Evolutionary conservation across 2,888 invertebrate genomes (phyloP), one percentile per base, ranked within the genome.

Genomic region (Leptodirus hochenwartii): DNA sequence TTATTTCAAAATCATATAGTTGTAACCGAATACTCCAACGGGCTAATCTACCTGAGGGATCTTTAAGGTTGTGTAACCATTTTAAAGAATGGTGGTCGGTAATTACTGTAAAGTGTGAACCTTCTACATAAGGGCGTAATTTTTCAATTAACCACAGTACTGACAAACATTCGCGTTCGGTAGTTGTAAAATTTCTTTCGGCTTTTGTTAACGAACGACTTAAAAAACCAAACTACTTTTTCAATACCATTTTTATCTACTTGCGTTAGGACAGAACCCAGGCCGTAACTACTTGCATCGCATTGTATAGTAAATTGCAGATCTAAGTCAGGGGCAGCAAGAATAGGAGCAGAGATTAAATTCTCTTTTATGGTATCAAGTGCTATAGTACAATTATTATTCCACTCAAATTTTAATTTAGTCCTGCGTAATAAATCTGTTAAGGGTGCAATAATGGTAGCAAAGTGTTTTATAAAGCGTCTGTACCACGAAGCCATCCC

Each of bases 401-500:
- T 35, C 43, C 44, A 45, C 15, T 43, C 30, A 6, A 26, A 28
- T 27, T 43, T 45, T 13, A 29, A 33, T 26, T 30, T 34, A 3
- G 39, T 41, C 31, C 38, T 41, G n/a, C n/a, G n/a, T 5, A 40
- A 16, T 5, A 41, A 34, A 14, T 37, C 37, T 16, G 33, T 41
- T 10, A 45, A 31, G n/a, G 44, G 44, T 9, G 43, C 38, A 3
- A 40, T 22, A 3, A 44, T n/a, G 2, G 36, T 34, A 3, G 44
- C 39, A 35, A 43, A 45, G 37, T 43, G 22, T 9, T 33, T 34
- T 8, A 45, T 33, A 27, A 45, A 46, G 8, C 39, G 32, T 25
- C 43, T 24, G 26, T 45, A 45, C 41, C 44, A 47, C 0, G 43
- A 40, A 3, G 39, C 29, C 17, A 42, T 36, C n/a, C 41, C 42